Percentiles rank a stretch among this genome's conserved stretches.
Evolutionary conservation across 92 coral and sea anemone genomes (phyloP).

Genomic region (Actinernus sp.): DNA sequence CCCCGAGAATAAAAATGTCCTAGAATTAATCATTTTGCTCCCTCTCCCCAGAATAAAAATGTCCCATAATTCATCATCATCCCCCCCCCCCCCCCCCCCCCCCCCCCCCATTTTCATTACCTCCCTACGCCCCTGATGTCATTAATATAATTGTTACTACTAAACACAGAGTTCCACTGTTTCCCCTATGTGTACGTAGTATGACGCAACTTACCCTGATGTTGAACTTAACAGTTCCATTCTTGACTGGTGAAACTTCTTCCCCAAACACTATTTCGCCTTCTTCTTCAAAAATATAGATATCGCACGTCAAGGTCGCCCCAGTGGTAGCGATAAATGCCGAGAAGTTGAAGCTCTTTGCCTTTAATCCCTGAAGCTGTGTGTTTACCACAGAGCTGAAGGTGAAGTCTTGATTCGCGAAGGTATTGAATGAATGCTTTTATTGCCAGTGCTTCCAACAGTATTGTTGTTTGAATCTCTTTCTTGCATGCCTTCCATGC

Average conservation of each 20-base stretch:
- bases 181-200: background rate
- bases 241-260: slow-evolving; percentile 16
- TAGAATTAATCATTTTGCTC: no score
- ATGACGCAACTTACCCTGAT: slow-evolving; percentile 10
- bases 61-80: no score
- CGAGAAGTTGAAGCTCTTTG: slow-evolving; percentile 6
- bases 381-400: background rate
- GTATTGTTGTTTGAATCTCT: background rate
- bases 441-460: slow-evolving; percentile 4
- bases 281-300: slow-evolving; percentile 5
- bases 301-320: slow-evolving; percentile 6
- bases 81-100: no score
- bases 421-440: slow-evolving; percentile 28
- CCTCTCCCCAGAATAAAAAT: no score
- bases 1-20: no score
- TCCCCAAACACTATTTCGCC: slow-evolving; percentile 17
- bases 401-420: slow-evolving; percentile 25
- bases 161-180: no score
- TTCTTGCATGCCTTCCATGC: slow-evolving; percentile 18
- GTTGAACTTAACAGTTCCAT: slow-evolving; percentile 24
- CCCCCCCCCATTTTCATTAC: no score
- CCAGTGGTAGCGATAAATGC: slow-evolving; percentile 6
- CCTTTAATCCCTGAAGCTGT: background rate
- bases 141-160: no score
- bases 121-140: no score